Conservation (phyloP, 2,888 invertebrate genomes). For the Itoplectis maculator region DNA sequence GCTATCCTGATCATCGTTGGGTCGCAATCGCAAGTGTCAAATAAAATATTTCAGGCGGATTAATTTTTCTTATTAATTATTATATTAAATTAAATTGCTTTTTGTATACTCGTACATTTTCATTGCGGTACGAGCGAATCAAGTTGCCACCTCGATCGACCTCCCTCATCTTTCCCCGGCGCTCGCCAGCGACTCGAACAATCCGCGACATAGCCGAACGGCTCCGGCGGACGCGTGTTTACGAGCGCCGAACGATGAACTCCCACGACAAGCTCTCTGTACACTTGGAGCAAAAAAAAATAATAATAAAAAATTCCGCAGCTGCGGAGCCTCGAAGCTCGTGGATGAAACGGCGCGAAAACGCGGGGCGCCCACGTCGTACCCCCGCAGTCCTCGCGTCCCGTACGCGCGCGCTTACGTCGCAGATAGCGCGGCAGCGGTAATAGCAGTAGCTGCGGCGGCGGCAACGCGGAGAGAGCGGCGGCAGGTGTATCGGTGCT, state of each 20-base stretch:
- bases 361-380: neutral
- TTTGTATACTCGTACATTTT: too few species aligned
- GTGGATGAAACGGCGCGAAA: neutral
- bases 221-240: neutral
- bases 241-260: constrained; percentile 4
- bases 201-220: neutral
- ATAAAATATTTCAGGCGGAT: too few species aligned
- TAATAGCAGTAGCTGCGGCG: constrained; percentile 23
- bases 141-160: too few species aligned
- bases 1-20: too few species aligned
- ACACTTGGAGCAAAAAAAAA: too few species aligned
- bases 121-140: too few species aligned
- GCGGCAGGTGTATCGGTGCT: constrained; percentile 74
- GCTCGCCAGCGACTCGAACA: neutral
- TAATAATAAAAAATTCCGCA: too few species aligned
- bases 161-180: too few species aligned
- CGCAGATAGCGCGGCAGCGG: constrained; percentile 36
- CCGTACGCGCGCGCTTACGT: neutral
- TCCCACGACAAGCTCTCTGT: neutral
- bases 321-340: constrained; percentile 6
- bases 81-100: too few species aligned
- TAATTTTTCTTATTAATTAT: too few species aligned
- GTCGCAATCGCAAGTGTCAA: too few species aligned
- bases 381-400: neutral
- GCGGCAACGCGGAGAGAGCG: too few species aligned